Evolutionary conservation across 2,113 vertebrate genomes (phyloP).

Genomic region (Pyrgilauda ruficollis): DNA sequence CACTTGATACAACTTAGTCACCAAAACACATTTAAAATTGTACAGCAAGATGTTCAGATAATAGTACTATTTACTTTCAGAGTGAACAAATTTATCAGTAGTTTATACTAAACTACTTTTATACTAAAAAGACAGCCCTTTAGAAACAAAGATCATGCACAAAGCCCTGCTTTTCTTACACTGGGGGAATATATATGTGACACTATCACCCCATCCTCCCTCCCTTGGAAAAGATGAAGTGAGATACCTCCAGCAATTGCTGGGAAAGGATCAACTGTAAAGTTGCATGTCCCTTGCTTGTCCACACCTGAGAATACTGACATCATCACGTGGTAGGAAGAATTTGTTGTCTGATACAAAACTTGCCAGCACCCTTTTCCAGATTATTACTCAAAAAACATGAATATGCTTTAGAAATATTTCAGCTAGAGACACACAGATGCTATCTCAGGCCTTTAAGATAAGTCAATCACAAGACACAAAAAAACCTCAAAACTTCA

Average conservation of each 20-base stretch:
- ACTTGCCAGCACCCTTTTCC: background rate
- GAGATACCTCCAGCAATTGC: background rate
- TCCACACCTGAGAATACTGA: background rate
- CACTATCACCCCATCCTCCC: background rate
- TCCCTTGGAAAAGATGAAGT: background rate
- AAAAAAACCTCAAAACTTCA: background rate
- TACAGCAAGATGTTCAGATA: background rate
- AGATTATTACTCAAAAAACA: background rate
- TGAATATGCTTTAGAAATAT: background rate
- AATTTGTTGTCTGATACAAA: background rate
- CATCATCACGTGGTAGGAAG: background rate
- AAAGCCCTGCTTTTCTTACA: background rate
- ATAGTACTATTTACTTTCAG: background rate
- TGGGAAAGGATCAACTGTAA: background rate
- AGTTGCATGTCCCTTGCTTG: background rate
- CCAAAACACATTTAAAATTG: background rate
- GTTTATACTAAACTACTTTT: background rate
- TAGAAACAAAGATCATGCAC: background rate
- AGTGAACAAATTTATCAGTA: background rate
- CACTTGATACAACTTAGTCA: background rate
- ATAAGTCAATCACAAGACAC: background rate
- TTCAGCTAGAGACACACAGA: background rate
- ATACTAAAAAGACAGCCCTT: background rate
- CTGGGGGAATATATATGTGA: fast-evolving
- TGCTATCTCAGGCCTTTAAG: background rate